Evolutionary conservation across 2,113 vertebrate species (phyloP).

Genomic region (mouse (Mus musculus)): DNA sequence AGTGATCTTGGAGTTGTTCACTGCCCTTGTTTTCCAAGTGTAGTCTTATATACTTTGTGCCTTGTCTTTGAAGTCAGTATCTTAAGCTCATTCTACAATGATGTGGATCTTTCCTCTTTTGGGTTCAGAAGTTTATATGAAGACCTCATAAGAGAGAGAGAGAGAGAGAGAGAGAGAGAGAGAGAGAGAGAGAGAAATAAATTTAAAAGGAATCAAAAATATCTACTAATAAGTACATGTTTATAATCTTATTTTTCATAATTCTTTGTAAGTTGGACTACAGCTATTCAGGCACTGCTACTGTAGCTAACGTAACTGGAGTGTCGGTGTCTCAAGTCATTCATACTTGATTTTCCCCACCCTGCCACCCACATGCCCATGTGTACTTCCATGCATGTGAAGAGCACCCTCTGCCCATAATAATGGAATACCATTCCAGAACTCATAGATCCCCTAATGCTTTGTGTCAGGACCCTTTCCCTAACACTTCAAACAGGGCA

Average conservation of each 20-base stretch:
- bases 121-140: neutral
- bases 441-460: neutral
- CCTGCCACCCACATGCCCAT: neutral
- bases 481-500: neutral
- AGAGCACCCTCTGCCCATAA: neutral
- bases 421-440: neutral
- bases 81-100: neutral
- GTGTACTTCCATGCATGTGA: neutral
- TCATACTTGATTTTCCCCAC: neutral
- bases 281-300: too few relatives aligned
- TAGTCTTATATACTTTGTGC: neutral
- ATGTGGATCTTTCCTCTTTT: neutral
- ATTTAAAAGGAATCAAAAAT: neutral
- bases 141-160: neutral
- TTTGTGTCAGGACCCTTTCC: neutral
- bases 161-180: too few relatives aligned
- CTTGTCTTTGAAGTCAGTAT: neutral
- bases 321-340: accelerated
- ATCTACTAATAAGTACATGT: neutral
- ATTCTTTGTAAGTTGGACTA: neutral
- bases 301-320: neutral
- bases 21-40: constrained; percentile 84
- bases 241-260: neutral
- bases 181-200: too few relatives aligned
- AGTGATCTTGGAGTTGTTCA: constrained; percentile 86